Evolutionary conservation across 2,888 invertebrate species (phyloP), one percentile per base, ranked within the genome.

Genomic region (Chaetogeoica ovagalla): DNA sequence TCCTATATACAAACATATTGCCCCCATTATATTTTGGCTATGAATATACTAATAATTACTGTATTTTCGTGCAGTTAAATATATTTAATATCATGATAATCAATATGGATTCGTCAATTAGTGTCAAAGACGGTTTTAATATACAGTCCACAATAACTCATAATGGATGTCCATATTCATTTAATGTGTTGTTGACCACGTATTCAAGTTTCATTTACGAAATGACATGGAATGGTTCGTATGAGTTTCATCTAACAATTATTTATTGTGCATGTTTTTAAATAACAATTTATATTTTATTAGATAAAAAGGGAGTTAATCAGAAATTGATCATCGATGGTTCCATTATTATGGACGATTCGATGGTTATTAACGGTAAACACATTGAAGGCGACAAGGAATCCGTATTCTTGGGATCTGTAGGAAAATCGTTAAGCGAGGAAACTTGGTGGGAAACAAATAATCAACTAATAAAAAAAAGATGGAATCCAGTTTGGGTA

Each of bases 391-490:
- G 57, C 23, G 39, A 15, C 7, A 48, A 30, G 8, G 57, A 63
- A 13, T 2, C 8, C 7, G 23, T n/a, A 1, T n/a, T 57, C 5
- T 17, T 79, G 21, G 79, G 79, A 55, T 23, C 5, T n/a, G 1
- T 71, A 2, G 39, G 39, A 63, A 71, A 63, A 57, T 63, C 15
- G 0, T 57, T 79, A 63, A 9, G 21, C 4, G 0, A 63, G 55
- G 5, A 57, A 55, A 65, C 63, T 57, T 79, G 79, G 79, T 63
- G 60, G 70, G 13, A 63, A 8, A 79, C 79, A 19, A 43, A 43
- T 30, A 55, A 70, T 13, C 21, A 70, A 55, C 15, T 79, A 7
- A n/a, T 5, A 43, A 7, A n/a, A 48, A 30, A 76, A 0, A 9
- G 59, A n/a, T 30, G 4, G 5, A 68, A 68, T 15, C 2, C 15